These are phyloP conservation scores for Microctenopoma lineatum DNA, from an alignment of 2,797 vertebrate genomes.

Conservation along the genomic window DNA sequence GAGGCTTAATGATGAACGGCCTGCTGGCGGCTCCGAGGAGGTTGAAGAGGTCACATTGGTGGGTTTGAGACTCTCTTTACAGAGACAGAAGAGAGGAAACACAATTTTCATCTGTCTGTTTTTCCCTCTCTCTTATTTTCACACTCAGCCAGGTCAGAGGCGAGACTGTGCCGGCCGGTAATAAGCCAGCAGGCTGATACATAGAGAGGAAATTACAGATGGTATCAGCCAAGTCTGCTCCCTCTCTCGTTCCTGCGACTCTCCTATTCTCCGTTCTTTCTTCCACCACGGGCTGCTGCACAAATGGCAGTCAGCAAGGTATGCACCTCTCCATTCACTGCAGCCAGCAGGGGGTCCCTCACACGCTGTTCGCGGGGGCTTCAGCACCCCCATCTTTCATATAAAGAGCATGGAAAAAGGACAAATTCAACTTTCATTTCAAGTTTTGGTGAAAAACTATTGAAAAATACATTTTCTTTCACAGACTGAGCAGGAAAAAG, in stretches of 20 bases:
- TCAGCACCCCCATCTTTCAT: neutral
- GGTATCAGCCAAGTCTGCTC: constrained; percentile 53
- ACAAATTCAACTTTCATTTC: no score
- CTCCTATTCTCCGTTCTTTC: constrained; percentile 63
- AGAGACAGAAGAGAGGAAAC: constrained; percentile 30
- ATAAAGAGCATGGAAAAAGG: no score
- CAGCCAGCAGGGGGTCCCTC: constrained; percentile 72
- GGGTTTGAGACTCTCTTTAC: constrained; percentile 23
- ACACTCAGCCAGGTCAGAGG: constrained; percentile 52
- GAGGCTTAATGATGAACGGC: neutral
- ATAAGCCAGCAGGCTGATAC: constrained; percentile 47
- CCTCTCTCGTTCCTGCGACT: constrained; percentile 42
- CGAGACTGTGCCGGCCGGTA: constrained; percentile 32
- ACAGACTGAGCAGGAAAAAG: no score
- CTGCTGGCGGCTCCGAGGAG: neutral
- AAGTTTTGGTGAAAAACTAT: no score
- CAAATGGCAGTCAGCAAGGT: constrained; percentile 75
- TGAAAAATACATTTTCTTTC: no score
- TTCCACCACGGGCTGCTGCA: constrained; percentile 58
- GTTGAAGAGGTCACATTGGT: constrained; percentile 11
- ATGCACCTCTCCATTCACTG: constrained; percentile 76
- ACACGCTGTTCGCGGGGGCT: constrained; percentile 67
- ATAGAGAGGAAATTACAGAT: constrained; percentile 72
- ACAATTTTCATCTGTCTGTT: constrained; percentile 17
- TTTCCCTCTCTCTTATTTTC: constrained; percentile 19